These are phyloP conservation scores for Drosophila sturtevanti DNA, from an alignment of 1,140 invertebrate genomes.

Conservation along the genomic window DNA sequence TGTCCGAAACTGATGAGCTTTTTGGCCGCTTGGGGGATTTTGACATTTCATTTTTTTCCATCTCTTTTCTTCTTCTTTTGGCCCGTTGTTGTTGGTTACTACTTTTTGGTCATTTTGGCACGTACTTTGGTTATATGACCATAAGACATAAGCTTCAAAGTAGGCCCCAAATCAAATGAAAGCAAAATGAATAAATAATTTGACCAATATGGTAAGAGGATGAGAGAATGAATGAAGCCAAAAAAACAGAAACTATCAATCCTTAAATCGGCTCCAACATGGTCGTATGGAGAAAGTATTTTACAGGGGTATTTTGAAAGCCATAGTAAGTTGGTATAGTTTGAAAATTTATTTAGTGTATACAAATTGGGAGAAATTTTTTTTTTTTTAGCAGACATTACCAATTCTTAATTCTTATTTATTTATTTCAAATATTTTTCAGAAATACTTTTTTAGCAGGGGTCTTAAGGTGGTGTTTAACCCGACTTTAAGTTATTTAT, in stretches of 20 bases:
- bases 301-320: background rate
- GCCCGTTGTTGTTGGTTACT: constrained; percentile 4
- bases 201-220: background rate
- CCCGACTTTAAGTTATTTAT: too few relatives aligned
- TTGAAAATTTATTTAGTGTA: too few relatives aligned
- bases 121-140: constrained; percentile 21
- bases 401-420: too few relatives aligned
- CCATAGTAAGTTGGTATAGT: too few relatives aligned
- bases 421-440: too few relatives aligned
- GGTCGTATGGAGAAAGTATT: background rate
- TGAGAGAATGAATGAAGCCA: background rate
- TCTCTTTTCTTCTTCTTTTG: constrained; percentile 1
- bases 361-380: too few relatives aligned
- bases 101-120: constrained; percentile 54
- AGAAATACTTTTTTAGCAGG: too few relatives aligned
- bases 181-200: constrained; percentile 2
- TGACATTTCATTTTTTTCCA: constrained; percentile 57
- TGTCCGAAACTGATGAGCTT: constrained; percentile 52
- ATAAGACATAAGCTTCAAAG: constrained; percentile 20
- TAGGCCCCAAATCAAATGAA: constrained; percentile 2
- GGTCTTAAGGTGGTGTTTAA: too few relatives aligned
- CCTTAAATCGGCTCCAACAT: background rate
- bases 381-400: too few relatives aligned
- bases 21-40: constrained; percentile 52
- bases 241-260: background rate